phyloP scores from a whole-genome alignment of 2,113 vertebrate species.

The Delphinapterus leucas region DNA sequence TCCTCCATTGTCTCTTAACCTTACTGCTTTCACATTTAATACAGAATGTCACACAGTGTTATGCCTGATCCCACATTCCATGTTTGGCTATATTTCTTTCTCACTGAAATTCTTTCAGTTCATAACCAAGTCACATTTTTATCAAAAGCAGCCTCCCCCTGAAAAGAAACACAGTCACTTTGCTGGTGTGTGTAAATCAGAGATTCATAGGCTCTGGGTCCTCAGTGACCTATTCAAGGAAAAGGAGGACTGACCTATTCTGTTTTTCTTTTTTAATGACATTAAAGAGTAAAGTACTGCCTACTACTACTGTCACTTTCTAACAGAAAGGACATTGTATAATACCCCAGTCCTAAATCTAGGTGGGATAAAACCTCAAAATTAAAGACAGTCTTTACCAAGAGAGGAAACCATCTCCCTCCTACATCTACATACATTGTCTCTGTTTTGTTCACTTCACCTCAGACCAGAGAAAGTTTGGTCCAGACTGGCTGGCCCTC shows the following conservation, averaged over 20 bases:
- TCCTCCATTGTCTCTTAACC: background rate
- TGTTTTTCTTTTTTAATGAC: background rate
- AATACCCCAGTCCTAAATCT: background rate
- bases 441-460: background rate
- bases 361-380: background rate
- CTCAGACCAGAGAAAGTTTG: background rate
- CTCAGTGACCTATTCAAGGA: background rate
- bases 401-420: background rate
- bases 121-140: background rate
- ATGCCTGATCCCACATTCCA: background rate
- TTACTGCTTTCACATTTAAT: background rate
- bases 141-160: background rate
- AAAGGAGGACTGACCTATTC: background rate
- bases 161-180: background rate
- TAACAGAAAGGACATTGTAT: background rate
- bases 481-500: background rate
- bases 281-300: background rate
- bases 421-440: background rate
- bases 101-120: background rate
- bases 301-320: background rate
- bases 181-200: background rate
- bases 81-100: background rate
- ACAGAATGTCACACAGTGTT: background rate
- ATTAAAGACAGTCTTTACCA: background rate
- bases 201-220: background rate